Conservation (phyloP, 2,113 vertebrate species). For the Corythoichthys intestinalis region DNA sequence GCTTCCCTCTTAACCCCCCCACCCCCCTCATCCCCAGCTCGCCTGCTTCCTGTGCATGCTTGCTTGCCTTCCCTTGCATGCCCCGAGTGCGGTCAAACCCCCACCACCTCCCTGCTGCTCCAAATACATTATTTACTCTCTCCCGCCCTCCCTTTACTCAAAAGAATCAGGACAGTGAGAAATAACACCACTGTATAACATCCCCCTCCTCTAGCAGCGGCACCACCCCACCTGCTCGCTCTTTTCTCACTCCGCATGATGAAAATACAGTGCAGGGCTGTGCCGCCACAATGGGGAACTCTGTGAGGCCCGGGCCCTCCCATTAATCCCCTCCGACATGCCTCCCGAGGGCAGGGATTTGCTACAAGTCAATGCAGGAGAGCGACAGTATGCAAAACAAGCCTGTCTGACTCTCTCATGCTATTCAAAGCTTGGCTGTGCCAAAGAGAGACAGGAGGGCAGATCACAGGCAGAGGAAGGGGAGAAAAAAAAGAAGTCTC, state of each 20-base stretch:
- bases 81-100: slow-evolving; percentile 39
- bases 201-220: slow-evolving; percentile 33
- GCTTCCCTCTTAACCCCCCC: too few relatives aligned
- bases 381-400: slow-evolving; percentile 71
- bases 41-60: slow-evolving; percentile 52
- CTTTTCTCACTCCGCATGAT: slow-evolving; percentile 67
- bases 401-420: slow-evolving; percentile 61
- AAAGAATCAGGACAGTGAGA: slow-evolving; percentile 68
- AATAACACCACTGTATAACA: slow-evolving; percentile 69
- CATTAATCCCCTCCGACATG: slow-evolving; percentile 75
- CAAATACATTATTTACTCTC: slow-evolving; percentile 71
- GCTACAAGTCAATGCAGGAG: slow-evolving; percentile 78
- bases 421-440: slow-evolving; percentile 62
- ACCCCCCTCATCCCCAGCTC: neutral
- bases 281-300: slow-evolving; percentile 75
- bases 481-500: slow-evolving; percentile 30
- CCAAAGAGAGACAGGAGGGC: slow-evolving; percentile 65
- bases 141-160: slow-evolving; percentile 47
- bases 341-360: slow-evolving; percentile 75
- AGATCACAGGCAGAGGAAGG: slow-evolving; percentile 30
- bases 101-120: slow-evolving; percentile 33
- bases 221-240: slow-evolving; percentile 63
- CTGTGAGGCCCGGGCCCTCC: slow-evolving; percentile 64
- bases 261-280: slow-evolving; percentile 64
- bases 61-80: slow-evolving; percentile 29